phyloP scores from a whole-genome alignment of 2,888 invertebrate genomes.

The Leptura quadrifasciata region DNA sequence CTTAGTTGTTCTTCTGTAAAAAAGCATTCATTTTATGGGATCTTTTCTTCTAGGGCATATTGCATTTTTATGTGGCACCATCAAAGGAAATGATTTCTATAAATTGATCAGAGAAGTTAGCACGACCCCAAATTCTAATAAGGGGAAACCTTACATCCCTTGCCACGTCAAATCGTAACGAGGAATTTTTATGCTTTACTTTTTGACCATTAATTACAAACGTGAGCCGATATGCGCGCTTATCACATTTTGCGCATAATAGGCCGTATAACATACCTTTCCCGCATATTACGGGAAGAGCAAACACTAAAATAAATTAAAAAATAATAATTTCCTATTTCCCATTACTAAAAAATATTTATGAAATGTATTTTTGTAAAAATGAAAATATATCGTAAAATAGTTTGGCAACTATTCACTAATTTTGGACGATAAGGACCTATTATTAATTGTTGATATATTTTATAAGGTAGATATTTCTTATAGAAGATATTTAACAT shows the following conservation, averaged over 20 bases:
- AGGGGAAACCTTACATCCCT: not conserved
- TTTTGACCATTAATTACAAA: constrained; percentile 7
- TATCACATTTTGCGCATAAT: not conserved
- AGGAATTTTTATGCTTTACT: not conserved
- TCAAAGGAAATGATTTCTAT: not conserved
- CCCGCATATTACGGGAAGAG: not conserved
- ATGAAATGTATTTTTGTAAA: too few relatives aligned
- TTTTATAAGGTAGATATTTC: too few relatives aligned
- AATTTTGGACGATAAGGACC: too few relatives aligned
- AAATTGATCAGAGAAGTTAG: not conserved
- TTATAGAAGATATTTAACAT: too few relatives aligned
- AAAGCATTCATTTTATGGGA: too few relatives aligned
- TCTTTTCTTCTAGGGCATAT: not conserved
- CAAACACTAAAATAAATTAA: too few relatives aligned
- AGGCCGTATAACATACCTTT: not conserved
- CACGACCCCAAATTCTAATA: constrained; percentile 3
- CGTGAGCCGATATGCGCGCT: not conserved
- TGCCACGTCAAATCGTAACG: not conserved
- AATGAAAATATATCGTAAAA: too few relatives aligned
- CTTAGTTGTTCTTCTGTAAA: too few relatives aligned
- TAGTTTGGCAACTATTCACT: too few relatives aligned
- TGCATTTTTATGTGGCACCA: not conserved
- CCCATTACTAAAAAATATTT: too few relatives aligned
- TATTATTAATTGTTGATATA: too few relatives aligned
- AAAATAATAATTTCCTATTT: too few relatives aligned